Evolutionary conservation across 2,888 invertebrate genomes (phyloP), one percentile per base, ranked within the genome.

Genomic region (Nemapogon koenigi): DNA sequence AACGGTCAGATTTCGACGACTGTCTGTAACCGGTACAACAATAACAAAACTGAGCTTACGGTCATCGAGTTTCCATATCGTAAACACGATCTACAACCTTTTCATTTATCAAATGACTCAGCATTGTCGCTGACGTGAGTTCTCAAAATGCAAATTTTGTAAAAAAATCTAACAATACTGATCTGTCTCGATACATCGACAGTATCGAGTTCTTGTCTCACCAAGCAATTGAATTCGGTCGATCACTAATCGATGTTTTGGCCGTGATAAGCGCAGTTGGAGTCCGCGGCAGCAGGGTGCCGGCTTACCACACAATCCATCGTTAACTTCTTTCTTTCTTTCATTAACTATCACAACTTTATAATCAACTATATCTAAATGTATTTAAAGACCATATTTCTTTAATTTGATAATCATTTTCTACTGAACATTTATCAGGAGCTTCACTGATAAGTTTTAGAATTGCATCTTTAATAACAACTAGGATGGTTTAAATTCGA

Each of bases 191-290:
- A 71, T 71, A 59, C 62, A 51, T 60, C 62, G 65, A 64, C 68
- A 60, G 69, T 71, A 73, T 75, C 72, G 70, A 62, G 42, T 54
- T 62, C 71, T 60, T 67, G 73, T 75, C 73, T 67, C 63, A 17
- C 64, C 63, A 70, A 68, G 75, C 76, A 76, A 78, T 76, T 78
- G 78, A 76, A 76, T 76, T 75, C 76, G 67, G 75, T 76, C 75
- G 76, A 78, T 76, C 78, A 75, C 78, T 78, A 78, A 78, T 78
- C 78, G 78, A 76, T 76, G 78, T 76, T 71, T 76, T 73, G 78
- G 70, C 75, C 73, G 76, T 72, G 78, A 78, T 76, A 75, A 70
- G 66, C 76, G 55, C 78, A 57, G 76, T 75, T 61, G 75, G 76
- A 72, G 76, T 58, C 73, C 78, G 46, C 73, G 75, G 70, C 76